A percentile compares a stretch with the other conserved stretches of the same genome.
Conservation (phyloP, 2,113 vertebrate species). For the Probosciger aterrimus region DNA sequence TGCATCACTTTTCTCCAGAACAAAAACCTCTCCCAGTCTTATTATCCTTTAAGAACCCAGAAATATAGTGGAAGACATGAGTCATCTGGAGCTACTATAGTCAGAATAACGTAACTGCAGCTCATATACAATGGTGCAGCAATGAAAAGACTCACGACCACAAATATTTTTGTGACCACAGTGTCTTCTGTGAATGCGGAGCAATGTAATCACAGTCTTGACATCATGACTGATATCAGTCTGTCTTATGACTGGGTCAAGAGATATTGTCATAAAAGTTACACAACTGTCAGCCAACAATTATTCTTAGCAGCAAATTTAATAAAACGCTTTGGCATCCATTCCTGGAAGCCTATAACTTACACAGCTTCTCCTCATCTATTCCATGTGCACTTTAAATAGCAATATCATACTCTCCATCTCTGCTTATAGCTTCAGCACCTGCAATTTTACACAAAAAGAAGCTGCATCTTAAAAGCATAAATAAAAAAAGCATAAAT, state of each 20-base stretch:
- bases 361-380: background rate
- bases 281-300: background rate
- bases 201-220: background rate
- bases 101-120: background rate
- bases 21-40: background rate
- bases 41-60: background rate
- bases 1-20: background rate
- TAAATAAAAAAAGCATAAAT: background rate
- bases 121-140: background rate
- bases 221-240: background rate
- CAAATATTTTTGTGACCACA: conserved; percentile 2
- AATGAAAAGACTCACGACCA: background rate
- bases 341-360: background rate
- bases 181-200: background rate
- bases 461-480: background rate
- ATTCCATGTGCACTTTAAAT: background rate
- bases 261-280: background rate
- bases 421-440: background rate
- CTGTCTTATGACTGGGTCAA: background rate
- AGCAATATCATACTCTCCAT: background rate
- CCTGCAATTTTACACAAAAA: conserved; percentile 4
- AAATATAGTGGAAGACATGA: background rate
- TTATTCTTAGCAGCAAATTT: background rate
- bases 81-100: background rate
- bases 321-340: background rate